phyloP scores from a whole-genome alignment of 2,888 invertebrate genomes.

The Podotricha telesiphe region DNA sequence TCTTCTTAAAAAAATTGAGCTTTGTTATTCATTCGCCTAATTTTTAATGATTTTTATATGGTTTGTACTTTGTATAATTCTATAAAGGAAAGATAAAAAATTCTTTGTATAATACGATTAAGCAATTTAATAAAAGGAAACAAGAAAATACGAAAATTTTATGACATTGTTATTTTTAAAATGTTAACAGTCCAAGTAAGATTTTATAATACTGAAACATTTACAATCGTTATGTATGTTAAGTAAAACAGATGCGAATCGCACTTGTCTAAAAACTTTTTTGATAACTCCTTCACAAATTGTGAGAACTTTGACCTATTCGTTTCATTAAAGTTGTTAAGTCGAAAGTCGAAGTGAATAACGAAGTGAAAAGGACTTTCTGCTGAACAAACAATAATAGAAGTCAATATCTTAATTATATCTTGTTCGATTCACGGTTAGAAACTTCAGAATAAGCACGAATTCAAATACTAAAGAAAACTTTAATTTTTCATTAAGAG shows the following conservation, averaged over 20 bases:
- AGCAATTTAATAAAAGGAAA: conserved; percentile 1
- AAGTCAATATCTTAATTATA: conserved; percentile 27
- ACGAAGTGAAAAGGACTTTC: conserved; percentile 29
- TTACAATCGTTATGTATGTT: background rate
- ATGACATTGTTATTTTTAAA: background rate
- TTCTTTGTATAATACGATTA: background rate
- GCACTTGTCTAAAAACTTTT: conserved; percentile 33
- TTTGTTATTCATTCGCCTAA: background rate
- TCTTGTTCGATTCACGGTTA: conserved; percentile 10
- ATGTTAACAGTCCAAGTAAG: background rate
- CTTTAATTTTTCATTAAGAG: conserved; percentile 14
- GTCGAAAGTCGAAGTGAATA: conserved; percentile 26
- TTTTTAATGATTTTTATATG: background rate
- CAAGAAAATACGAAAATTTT: background rate
- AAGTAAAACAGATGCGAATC: background rate
- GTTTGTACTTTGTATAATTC: background rate
- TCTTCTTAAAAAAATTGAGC: background rate
- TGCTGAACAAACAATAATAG: conserved; percentile 29
- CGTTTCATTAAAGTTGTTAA: conserved; percentile 22
- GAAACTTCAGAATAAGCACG: conserved; percentile 22
- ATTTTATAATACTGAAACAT: background rate
- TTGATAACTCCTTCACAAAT: conserved; percentile 34
- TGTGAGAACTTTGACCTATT: conserved; percentile 30
- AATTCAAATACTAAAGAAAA: conserved; percentile 11
- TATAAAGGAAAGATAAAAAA: background rate